Conservation (phyloP, 1,140 invertebrate species). For the Dendroctonus valens region DNA sequence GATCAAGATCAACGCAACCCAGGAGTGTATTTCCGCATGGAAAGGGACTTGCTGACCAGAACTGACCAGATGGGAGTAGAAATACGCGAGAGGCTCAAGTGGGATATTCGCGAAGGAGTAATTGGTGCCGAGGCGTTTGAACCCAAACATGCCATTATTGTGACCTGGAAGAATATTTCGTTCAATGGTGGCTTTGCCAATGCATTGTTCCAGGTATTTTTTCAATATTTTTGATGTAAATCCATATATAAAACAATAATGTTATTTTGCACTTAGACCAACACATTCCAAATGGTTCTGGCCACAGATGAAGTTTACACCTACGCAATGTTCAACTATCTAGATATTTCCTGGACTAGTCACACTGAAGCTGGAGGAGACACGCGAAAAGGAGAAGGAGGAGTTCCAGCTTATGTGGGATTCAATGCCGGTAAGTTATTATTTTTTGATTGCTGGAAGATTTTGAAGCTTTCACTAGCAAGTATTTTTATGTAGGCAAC, state of each 20-base stretch:
- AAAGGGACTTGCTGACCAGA: conserved; percentile 68
- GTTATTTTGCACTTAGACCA: conserved; percentile 64
- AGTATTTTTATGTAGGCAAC: conserved; percentile 54
- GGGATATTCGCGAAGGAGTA: conserved; percentile 88
- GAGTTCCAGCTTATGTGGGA: conserved; percentile 84
- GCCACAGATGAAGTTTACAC: conserved; percentile 92
- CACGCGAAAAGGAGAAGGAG: conserved; percentile 81
- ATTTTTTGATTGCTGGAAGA: too few species aligned
- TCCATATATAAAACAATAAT: not conserved
- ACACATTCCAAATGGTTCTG: conserved; percentile 91
- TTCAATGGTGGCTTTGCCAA: conserved; percentile 85
- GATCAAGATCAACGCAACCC: conserved; percentile 61
- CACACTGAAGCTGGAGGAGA: conserved; percentile 90
- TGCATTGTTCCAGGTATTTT: conserved; percentile 69
- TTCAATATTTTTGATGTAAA: not conserved
- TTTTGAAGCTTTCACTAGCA: too few species aligned
- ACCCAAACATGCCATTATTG: conserved; percentile 85
- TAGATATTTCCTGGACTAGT: conserved; percentile 83
- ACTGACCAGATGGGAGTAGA: conserved; percentile 83
- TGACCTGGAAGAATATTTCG: conserved; percentile 96
- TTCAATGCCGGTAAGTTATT: conserved; percentile 78
- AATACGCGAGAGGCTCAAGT: conserved; percentile 79
- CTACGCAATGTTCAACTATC: conserved; percentile 93
- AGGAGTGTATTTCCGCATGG: conserved; percentile 75
- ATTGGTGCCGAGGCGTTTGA: conserved; percentile 87